Percentiles rank a stretch among this genome's conserved stretches.
Evolutionary conservation across 2,888 invertebrate genomes (phyloP).

Genomic region (Acrobasis consociella): DNA sequence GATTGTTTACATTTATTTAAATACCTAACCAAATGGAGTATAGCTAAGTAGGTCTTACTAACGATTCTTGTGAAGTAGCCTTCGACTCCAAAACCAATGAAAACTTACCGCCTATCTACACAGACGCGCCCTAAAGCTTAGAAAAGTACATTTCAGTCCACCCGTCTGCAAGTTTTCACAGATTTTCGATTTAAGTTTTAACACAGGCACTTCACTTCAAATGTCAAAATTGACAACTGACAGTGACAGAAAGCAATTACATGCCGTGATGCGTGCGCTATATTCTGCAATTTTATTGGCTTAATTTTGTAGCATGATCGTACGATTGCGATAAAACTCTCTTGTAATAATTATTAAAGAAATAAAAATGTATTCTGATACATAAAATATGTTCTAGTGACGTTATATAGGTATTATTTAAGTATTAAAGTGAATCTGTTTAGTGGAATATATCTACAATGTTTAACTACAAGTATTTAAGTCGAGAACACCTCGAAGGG

Average conservation of each 20-base stretch:
- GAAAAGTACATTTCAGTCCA: too few relatives aligned
- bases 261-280: background rate
- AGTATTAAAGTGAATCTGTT: slow-evolving; percentile 7
- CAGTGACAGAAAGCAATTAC: background rate
- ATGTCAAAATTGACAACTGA: background rate
- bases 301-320: slow-evolving; percentile 12
- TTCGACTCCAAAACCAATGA: too few relatives aligned
- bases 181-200: too few relatives aligned
- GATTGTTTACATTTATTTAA: too few relatives aligned
- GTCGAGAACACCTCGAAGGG: slow-evolving; percentile 92
- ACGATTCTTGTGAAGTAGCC: too few relatives aligned
- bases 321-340: slow-evolving; percentile 4
- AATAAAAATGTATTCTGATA: slow-evolving; percentile 7
- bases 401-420: slow-evolving; percentile 5
- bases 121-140: too few relatives aligned
- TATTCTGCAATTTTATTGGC: background rate
- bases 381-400: slow-evolving; percentile 22
- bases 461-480: slow-evolving; percentile 90
- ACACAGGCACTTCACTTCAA: too few relatives aligned
- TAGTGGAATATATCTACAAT: slow-evolving; percentile 52
- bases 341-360: background rate
- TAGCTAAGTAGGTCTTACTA: too few relatives aligned
- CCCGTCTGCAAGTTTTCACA: too few relatives aligned
- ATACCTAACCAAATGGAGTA: too few relatives aligned
- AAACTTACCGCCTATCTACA: too few relatives aligned